Percentiles rank a stretch among this genome's conserved stretches.
phyloP scores from a whole-genome alignment of 2,797 vertebrate genomes.

The Zenarchopterus dispar region DNA sequence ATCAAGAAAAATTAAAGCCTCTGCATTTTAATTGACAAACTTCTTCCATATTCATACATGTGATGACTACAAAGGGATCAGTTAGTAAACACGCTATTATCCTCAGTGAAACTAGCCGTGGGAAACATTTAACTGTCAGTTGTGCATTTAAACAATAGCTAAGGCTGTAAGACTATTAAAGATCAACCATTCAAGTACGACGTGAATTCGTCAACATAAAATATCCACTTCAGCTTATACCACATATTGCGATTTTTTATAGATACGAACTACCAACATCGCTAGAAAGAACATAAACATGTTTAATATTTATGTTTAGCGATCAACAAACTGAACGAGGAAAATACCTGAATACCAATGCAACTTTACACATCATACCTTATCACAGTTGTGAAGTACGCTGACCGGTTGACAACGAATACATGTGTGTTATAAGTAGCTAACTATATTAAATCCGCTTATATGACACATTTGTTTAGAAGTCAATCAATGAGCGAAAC shows the following conservation, averaged over 20 bases:
- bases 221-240: no score
- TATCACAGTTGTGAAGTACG: neutral
- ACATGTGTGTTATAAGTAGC: neutral
- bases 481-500: neutral
- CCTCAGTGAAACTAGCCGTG: neutral
- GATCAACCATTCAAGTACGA: no score
- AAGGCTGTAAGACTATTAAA: no score
- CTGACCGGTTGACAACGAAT: neutral
- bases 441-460: neutral
- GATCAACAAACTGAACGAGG: neutral
- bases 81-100: neutral
- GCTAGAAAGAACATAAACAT: neutral
- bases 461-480: slow-evolving; percentile 8
- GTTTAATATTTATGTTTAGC: neutral
- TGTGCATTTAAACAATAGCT: no score
- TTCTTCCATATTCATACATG: no score
- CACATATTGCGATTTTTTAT: no score
- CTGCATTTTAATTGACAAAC: no score
- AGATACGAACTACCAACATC: no score
- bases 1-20: neutral
- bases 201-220: no score
- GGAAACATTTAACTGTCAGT: neutral
- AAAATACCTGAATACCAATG: neutral
- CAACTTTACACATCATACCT: slow-evolving; percentile 43
- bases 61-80: neutral